Base-by-base conservation (phyloP, 2,888 invertebrate genomes). In the Orthosia gothica region DNA sequence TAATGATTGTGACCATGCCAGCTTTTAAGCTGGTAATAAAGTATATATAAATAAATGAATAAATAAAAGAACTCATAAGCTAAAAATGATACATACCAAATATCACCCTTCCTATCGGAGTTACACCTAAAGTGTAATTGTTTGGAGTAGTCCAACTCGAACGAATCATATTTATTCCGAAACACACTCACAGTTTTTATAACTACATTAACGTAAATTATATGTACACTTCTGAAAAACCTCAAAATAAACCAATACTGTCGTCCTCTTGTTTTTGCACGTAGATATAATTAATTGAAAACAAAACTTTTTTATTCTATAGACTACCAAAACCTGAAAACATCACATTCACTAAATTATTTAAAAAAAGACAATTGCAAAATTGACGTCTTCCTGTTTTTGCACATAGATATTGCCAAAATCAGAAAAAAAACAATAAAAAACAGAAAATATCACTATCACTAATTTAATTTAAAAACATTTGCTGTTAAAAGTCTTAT, bases 1-100 rank as follows among this genome's bases (percentile, higher is more conserved):
- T n/a, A n/a, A n/a, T n/a, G n/a, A n/a, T n/a, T n/a, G n/a, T n/a
- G n/a, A n/a, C n/a, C n/a, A n/a, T n/a, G n/a, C n/a, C n/a, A n/a
- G n/a, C n/a, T n/a, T n/a, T n/a, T n/a, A n/a, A n/a, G n/a, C n/a
- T n/a, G n/a, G n/a, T n/a, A 3, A 26, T 26, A 26, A 26, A 26
- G 26, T 26, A 26, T 26, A 26, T 26, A 26, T 26, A 26, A 26
- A 3, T 26, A 26, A 26, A 26, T 26, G 26, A 26, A 26, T 26
- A 26, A 26, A 26, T 26, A 26, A 26, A 26, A 26, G 26, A 3
- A 26, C 26, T 26, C 4, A 26, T 26, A 4, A 26, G 9, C 3
- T 9, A 3, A 40, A 40, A 64, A 52, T 13, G 0, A 74, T 78
- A 81, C 83, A 16, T 75, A 81, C 81, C 81, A 32, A 69, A 68